Conservation (phyloP, 2,888 invertebrate genomes). For the Lottia scabra region DNA sequence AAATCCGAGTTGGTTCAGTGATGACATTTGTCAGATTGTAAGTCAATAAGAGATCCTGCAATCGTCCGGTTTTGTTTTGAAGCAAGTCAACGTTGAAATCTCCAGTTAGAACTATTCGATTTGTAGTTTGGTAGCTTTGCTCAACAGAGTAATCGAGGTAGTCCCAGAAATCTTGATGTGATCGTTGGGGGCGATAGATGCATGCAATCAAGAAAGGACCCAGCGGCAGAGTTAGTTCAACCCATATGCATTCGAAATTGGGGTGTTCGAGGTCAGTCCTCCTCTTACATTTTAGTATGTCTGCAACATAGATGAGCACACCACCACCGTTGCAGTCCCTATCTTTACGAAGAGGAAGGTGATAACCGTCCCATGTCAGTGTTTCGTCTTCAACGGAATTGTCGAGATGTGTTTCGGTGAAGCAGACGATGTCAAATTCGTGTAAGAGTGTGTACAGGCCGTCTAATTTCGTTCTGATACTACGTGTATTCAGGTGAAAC, state of each 20-base stretch:
- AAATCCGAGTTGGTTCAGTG: neutral
- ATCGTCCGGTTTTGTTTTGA: neutral
- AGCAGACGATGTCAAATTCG: neutral
- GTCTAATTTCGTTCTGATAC: no score
- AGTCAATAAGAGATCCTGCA: neutral
- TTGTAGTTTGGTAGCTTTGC: no score
- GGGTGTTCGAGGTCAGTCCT: conserved; percentile 3
- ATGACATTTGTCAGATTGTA: conserved; percentile 4
- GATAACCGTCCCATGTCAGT: neutral
- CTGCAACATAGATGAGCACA: neutral
- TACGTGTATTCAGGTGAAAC: neutral
- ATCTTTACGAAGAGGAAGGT: neutral
- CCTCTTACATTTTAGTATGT: neutral
- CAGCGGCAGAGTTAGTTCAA: neutral
- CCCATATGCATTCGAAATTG: conserved; percentile 12
- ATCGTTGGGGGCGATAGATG: no score
- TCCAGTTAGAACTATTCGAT: no score
- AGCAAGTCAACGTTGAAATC: neutral
- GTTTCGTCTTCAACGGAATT: neutral
- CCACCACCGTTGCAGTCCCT: neutral
- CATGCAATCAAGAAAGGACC: no score
- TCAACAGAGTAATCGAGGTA: no score
- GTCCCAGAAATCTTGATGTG: no score
- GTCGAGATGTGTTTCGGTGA: neutral
- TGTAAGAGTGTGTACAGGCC: no score